Percentiles rank a stretch among this genome's conserved stretches.
phyloP scores from a whole-genome alignment of 2,113 vertebrate genomes.

The Stegastes partitus region DNA sequence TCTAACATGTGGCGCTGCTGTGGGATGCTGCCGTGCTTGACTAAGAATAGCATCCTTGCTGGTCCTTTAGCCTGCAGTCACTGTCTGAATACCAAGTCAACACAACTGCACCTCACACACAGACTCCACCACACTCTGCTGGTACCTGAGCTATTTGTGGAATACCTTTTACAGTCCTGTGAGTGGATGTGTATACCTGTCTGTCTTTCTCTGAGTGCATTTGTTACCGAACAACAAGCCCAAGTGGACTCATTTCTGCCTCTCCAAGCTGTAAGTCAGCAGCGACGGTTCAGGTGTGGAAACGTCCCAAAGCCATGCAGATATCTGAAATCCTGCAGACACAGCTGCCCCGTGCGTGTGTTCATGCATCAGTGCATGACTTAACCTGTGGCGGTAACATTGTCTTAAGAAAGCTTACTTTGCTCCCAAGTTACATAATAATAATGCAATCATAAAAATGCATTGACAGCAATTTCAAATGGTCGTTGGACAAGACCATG shows the following conservation, averaged over 20 bases:
- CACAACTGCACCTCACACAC: constrained; percentile 40
- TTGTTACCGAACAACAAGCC: not conserved
- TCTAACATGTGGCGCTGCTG: constrained; percentile 28
- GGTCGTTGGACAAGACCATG: no score
- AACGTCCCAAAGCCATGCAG: not conserved
- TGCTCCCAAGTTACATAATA: no score
- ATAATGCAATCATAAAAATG: no score
- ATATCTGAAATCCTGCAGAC: not conserved
- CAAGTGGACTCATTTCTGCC: not conserved
- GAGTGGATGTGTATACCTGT: constrained; percentile 2
- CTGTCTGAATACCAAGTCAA: constrained; percentile 64
- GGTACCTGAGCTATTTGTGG: constrained; percentile 37
- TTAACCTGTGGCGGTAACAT: not conserved
- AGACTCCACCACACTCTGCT: not conserved
- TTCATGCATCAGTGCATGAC: constrained; percentile 7
- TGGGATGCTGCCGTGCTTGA: constrained; percentile 51
- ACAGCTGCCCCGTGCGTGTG: not conserved
- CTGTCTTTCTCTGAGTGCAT: not conserved
- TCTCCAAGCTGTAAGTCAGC: not conserved
- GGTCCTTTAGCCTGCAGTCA: constrained; percentile 67
- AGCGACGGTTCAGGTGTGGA: not conserved
- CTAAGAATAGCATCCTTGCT: constrained; percentile 76
- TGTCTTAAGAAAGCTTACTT: no score
- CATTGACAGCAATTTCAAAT: no score
- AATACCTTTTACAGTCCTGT: constrained; percentile 11